Percentiles rank a stretch among this genome's conserved stretches.
Evolutionary conservation across 2,113 vertebrate species (phyloP).

Genomic region (Corythoichthys intestinalis): DNA sequence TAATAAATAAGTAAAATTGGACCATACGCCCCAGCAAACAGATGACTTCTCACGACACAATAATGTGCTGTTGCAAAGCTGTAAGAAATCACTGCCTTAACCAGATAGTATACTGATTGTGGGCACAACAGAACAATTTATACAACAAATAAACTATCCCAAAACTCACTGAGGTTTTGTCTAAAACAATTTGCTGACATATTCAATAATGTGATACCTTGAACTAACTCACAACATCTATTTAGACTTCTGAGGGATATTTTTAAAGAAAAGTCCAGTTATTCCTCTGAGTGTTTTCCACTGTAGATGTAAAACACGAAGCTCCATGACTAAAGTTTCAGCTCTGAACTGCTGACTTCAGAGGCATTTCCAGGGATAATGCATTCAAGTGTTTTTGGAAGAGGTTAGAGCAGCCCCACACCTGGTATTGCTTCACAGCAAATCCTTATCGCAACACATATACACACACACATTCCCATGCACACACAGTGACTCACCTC

Average conservation of each 20-base stretch:
- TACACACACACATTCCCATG: background rate
- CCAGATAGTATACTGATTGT: background rate
- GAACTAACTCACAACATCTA: background rate
- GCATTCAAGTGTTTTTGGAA: conserved; percentile 53
- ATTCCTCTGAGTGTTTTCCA: background rate
- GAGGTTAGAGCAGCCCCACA: conserved; percentile 60
- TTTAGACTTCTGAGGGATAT: background rate
- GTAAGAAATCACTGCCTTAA: background rate
- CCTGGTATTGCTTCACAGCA: conserved; percentile 57
- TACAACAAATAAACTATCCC: background rate
- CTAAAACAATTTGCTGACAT: background rate
- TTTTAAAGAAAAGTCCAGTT: background rate
- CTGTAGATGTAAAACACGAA: conserved; percentile 36
- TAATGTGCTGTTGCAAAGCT: no score
- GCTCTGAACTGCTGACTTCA: conserved; percentile 19
- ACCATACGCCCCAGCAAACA: background rate
- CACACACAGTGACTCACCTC: conserved; percentile 70
- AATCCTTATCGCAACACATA: background rate
- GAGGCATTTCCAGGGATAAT: conserved; percentile 56
- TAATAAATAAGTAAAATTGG: background rate
- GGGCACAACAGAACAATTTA: background rate
- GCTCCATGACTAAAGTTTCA: conserved; percentile 43
- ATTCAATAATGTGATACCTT: background rate
- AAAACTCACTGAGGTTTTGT: background rate
- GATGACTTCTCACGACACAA: no score